These are phyloP conservation scores for Enteromius viviparus DNA, from an alignment of 2,797 vertebrate species.

Conservation along the genomic window DNA sequence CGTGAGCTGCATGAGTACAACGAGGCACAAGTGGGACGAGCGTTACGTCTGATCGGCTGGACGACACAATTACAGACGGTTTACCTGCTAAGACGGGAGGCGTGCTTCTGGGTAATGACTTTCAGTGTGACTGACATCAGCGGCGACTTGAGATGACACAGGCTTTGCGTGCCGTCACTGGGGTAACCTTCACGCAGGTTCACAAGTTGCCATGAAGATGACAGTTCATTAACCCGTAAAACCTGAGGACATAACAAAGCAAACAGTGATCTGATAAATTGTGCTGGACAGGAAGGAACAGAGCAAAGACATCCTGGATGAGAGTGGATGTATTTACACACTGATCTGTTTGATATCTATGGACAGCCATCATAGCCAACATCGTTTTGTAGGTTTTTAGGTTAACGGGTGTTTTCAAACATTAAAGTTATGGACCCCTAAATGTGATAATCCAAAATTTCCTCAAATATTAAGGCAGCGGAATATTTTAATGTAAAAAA, in stretches of 20 bases:
- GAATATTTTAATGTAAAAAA: not conserved
- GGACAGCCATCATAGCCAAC: not conserved
- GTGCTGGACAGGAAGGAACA: conserved; percentile 25
- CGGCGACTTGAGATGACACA: conserved; percentile 59
- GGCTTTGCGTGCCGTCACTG: conserved; percentile 42
- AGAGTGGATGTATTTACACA: not conserved
- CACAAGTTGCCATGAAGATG: conserved; percentile 51
- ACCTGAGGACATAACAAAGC: conserved; percentile 51
- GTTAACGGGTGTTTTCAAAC: not conserved
- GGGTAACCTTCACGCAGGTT: conserved; percentile 56
- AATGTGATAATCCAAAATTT: not conserved
- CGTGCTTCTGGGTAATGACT: conserved; percentile 61
- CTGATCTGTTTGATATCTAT: not conserved
- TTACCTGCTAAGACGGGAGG: conserved; percentile 52
- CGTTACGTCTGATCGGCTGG: conserved; percentile 45
- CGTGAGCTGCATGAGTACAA: conserved; percentile 3
- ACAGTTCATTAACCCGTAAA: conserved; percentile 63
- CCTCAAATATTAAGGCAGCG: not conserved
- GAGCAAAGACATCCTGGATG: conserved; percentile 3
- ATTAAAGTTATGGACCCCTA: not conserved
- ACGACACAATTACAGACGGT: conserved; percentile 55
- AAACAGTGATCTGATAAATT: conserved; percentile 55
- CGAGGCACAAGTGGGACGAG: conserved; percentile 35
- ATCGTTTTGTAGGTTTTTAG: not conserved
- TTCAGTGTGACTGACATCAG: conserved; percentile 60